A percentile compares a stretch with the other conserved stretches of the same genome.
These are phyloP conservation scores for Rhynchomys soricoides DNA, from an alignment of 2,113 vertebrate species.

Conservation along the genomic window DNA sequence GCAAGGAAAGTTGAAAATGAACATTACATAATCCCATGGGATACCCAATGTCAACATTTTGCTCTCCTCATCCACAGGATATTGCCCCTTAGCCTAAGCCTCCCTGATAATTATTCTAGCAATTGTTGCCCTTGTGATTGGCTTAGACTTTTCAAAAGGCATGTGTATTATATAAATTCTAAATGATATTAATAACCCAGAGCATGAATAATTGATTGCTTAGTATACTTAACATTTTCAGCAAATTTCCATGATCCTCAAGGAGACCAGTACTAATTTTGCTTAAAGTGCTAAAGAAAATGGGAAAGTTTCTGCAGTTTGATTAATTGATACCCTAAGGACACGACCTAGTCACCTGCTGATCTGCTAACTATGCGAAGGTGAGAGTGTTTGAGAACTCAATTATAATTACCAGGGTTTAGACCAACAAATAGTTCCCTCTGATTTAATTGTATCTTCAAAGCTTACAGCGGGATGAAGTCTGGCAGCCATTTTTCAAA, in stretches of 20 bases:
- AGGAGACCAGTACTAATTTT: conserved; percentile 52
- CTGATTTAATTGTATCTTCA: conserved; percentile 49
- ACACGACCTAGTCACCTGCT: conserved; percentile 57
- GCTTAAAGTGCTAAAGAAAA: conserved; percentile 64
- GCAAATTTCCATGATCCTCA: conserved; percentile 51
- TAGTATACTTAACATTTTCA: conserved; percentile 65
- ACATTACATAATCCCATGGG: not conserved
- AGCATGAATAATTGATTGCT: conserved; percentile 63
- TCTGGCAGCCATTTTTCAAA: conserved; percentile 41
- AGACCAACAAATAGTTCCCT: conserved; percentile 65
- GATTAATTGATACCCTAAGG: conserved; percentile 61
- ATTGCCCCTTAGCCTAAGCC: not conserved
- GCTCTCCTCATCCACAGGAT: not conserved
- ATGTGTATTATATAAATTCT: conserved; percentile 27
- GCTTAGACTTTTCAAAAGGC: conserved; percentile 52
- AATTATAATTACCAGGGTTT: conserved; percentile 63
- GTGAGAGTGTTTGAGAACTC: not conserved
- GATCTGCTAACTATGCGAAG: conserved; percentile 52
- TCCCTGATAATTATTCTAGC: not conserved
- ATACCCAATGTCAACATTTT: not conserved
- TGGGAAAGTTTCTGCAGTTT: conserved; percentile 49
- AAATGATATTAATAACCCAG: conserved; percentile 61
- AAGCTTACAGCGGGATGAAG: conserved; percentile 28
- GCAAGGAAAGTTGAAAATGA: not conserved
- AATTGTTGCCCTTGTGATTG: not conserved